phyloP scores from a whole-genome alignment of 1,140 invertebrate species.

The Phenacoccus solenopsis region DNA sequence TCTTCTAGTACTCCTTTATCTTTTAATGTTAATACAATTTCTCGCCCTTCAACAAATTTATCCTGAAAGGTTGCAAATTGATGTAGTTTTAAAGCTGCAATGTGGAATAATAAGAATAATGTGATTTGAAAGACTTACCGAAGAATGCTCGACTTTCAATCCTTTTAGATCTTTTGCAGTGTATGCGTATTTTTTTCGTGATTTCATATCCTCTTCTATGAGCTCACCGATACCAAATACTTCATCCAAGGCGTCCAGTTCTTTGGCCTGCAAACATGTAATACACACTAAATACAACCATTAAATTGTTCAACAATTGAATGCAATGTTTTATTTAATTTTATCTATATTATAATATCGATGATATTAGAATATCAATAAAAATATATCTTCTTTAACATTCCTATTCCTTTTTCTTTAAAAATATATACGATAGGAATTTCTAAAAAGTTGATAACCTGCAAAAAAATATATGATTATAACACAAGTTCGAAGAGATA shows the following conservation, averaged over 20 bases:
- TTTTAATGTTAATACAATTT: conserved; percentile 83
- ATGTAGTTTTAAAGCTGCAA: neutral
- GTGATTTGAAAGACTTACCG: conserved; percentile 39
- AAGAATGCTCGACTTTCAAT: conserved; percentile 35
- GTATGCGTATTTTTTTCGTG: conserved; percentile 49
- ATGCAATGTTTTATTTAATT: too few relatives aligned
- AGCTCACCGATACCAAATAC: conserved; percentile 82
- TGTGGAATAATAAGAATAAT: too few relatives aligned
- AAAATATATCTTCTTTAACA: too few relatives aligned
- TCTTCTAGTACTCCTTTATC: conserved; percentile 85
- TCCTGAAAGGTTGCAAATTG: conserved; percentile 33
- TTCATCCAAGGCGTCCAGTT: conserved; percentile 86
- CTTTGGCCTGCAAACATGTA: conserved; percentile 54
- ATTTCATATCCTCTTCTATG: conserved; percentile 60
- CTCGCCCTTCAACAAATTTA: conserved; percentile 67
- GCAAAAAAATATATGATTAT: conserved; percentile 19
- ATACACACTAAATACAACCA: conserved; percentile 6
- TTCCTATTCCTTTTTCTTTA: too few relatives aligned
- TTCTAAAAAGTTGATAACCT: conserved; percentile 22
- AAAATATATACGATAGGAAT: conserved; percentile 17
- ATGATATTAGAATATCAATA: too few relatives aligned
- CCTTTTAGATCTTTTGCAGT: conserved; percentile 59
- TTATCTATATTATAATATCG: too few relatives aligned
- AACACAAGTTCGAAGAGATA: conserved; percentile 21
- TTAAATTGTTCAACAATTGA: conserved; percentile 15